Conservation (phyloP, 2,113 vertebrate genomes). For the Poeciliopsis occidentalis region DNA sequence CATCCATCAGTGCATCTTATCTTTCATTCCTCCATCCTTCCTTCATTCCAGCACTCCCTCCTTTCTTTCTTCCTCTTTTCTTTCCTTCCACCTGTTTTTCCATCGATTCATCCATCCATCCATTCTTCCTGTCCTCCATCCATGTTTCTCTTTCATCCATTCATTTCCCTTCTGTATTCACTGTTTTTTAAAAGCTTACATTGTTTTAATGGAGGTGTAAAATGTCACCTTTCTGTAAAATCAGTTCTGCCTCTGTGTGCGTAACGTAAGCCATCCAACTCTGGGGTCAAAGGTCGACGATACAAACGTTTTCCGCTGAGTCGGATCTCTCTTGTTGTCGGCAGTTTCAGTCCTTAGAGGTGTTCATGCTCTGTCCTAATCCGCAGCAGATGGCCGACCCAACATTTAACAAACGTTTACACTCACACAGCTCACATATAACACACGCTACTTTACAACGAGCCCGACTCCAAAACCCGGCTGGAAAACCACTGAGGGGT, state of each 20-base stretch:
- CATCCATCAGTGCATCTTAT: too few species aligned
- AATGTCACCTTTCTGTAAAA: background rate
- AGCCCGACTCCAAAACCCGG: background rate
- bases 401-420: slow-evolving; percentile 5
- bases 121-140: background rate
- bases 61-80: too few species aligned
- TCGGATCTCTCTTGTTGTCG: background rate
- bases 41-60: too few species aligned
- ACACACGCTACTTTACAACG: slow-evolving; percentile 7
- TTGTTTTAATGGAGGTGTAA: background rate
- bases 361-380: slow-evolving; percentile 2
- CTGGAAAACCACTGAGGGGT: slow-evolving; percentile 5
- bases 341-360: background rate
- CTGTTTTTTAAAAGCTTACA: background rate
- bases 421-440: slow-evolving; percentile 6
- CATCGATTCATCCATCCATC: background rate
- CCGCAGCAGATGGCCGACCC: background rate
- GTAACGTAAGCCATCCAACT: background rate
- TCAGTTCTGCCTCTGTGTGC: background rate
- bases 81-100: too few species aligned
- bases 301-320: background rate
- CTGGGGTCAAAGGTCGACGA: background rate
- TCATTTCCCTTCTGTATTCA: background rate
- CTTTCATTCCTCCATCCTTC: background rate
- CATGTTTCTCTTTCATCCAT: background rate